phyloP scores from a whole-genome alignment of 2,888 invertebrate genomes.

The Candidula unifasciata region DNA sequence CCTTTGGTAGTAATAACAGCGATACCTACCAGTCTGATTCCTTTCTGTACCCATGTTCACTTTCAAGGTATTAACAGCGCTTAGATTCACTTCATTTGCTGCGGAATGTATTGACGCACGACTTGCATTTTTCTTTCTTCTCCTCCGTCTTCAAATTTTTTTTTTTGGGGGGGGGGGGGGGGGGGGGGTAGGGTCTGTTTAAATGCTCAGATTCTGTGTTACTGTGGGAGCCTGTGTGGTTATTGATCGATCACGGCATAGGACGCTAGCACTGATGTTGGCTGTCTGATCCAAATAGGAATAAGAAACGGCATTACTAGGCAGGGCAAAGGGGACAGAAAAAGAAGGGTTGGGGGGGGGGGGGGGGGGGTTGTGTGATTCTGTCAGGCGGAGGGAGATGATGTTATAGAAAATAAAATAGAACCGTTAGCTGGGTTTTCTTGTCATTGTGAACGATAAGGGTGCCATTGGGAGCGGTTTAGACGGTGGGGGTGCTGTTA shows the following conservation, averaged over 20 bases:
- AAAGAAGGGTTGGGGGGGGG: background rate
- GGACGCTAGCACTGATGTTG: background rate
- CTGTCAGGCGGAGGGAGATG: background rate
- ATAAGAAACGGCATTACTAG: background rate
- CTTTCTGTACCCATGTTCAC: background rate
- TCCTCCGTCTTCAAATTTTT: background rate
- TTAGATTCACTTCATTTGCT: slow-evolving; percentile 31
- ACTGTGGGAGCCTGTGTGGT: background rate
- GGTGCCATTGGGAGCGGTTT: too few relatives aligned
- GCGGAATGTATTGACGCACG: slow-evolving; percentile 31
- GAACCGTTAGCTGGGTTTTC: too few relatives aligned
- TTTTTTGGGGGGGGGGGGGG: too few relatives aligned
- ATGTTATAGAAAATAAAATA: too few relatives aligned
- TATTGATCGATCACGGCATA: slow-evolving; percentile 2
- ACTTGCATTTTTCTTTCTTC: background rate
- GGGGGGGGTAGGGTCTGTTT: too few relatives aligned
- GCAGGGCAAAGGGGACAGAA: background rate
- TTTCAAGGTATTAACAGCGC: background rate
- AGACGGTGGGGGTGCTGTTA: too few relatives aligned
- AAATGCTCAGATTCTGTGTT: too few relatives aligned
- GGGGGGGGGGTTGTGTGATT: background rate
- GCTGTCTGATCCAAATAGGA: background rate
- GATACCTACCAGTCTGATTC: background rate
- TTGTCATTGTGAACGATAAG: too few relatives aligned
- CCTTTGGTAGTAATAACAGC: too few relatives aligned